Evolutionary conservation across 2,888 invertebrate species (phyloP), one percentile per base, ranked within the genome.

Genomic region (Endotricha flammealis): DNA sequence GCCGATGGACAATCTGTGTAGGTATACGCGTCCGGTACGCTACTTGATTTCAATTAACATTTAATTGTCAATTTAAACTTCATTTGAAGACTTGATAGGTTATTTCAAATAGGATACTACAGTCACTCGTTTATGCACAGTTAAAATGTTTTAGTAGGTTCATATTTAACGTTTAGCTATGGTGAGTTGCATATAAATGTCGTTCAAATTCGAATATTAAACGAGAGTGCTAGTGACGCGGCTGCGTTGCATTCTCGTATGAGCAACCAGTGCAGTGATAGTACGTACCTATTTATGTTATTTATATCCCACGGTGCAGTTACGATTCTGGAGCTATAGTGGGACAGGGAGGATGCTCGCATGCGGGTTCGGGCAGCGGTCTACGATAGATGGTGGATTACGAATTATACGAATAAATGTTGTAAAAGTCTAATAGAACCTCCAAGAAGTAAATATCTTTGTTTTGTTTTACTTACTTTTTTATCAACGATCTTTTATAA

Each of bases 11-110:
- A 55, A 63, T 61, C 64, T 56, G 20, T 51, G 59, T 64, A 57
- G 51, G 57, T 55, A 57, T 59, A 52, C 47, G 60, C 78, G 73
- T 81, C 80, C 79, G 78, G 76, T 74, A 48, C 52, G 57, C 51
- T 49, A 50, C 54, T 57, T 56, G 57, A 57, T 70, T 65, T 60
- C 38, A 39, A 44, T 47, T 47, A 38, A 33, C 57, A 46, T 59
- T 55, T 64, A 57, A 68, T 74, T 69, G 17, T 25, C 11, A 12
- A 27, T 25, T 23, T 11, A 12, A 25, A 33, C 3, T 20, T 20
- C 20, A 20, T 20, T 20, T 6, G 6, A 20, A 7, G 20, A 20
- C 20, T 20, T n/a, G 20, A 20, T 20, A 20, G 8, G 20, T 20
- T 6, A 20, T 20, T 6, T 6, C 25, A 16, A 32, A 32, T 33